Evolutionary conservation across 1,140 invertebrate species (phyloP), one percentile per base, ranked within the genome.

Genomic region (Anastatus disparis): DNA sequence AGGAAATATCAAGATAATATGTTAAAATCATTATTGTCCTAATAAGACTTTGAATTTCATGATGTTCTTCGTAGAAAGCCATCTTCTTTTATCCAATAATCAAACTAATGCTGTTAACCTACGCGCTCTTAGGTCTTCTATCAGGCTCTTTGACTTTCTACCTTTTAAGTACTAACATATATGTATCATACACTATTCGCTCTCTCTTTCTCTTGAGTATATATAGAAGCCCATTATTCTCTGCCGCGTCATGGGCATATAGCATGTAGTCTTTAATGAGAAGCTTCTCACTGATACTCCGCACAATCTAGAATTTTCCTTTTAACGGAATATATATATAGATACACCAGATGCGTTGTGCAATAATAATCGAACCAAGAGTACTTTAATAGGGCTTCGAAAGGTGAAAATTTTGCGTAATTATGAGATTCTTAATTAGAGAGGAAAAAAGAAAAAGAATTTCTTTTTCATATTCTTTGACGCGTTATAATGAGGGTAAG

Each of bases 191-290:
- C 22, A 27, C 4, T 35, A 35, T 20, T 42, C 38, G 56, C 40
- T 59, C 42, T 17, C 31, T 22, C 42, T 59, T 59, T 42, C 56
- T 15, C 56, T 35, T n/a, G 22, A 22, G 46, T n/a, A n/a, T n/a
- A n/a, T n/a, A n/a, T n/a, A 63, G 61, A 35, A 52, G 44, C 46
- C 46, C 61, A 63, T 63, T 63, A 63, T 63, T 63, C 46, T 63
- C 61, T 50, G 61, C 46, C 61, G 46, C 42, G 17, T 50, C 35
- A 29, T 40, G 46, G n/a, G n/a, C n/a, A n/a, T n/a, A n/a, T n/a
- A n/a, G 46, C 44, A 26, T 44, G 38, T 44, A 44, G 38, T 46
- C 40, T 50, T 63, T 63, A 63, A 63, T 50, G 46, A 63, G 15
- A 35, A 31, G 55, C 58, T 22, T 59, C 40, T 4, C n/a, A n/a